These are phyloP conservation scores for Thalassophryne amazonica DNA, from an alignment of 2,797 vertebrate genomes.

Conservation along the genomic window DNA sequence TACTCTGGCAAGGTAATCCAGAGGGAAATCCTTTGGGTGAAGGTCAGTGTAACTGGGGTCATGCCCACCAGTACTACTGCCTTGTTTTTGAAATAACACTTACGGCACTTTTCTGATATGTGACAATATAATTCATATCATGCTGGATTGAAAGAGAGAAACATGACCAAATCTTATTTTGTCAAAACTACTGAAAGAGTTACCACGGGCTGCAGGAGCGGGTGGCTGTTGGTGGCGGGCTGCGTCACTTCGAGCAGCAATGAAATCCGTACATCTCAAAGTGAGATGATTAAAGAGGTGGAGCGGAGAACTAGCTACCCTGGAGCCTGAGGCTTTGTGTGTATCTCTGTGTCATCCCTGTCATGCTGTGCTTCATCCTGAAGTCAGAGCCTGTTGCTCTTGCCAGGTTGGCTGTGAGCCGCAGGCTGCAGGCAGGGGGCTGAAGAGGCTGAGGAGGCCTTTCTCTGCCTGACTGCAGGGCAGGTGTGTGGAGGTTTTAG, in stretches of 20 bases:
- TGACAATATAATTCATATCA: not conserved
- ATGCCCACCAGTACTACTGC: too few relatives aligned
- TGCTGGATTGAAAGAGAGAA: slow-evolving; percentile 1
- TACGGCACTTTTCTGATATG: too few relatives aligned
- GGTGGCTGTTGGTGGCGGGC: not conserved
- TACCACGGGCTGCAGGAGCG: slow-evolving; percentile 5
- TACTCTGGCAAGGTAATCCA: too few relatives aligned
- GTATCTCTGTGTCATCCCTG: slow-evolving; percentile 57
- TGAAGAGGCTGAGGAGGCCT: too few relatives aligned
- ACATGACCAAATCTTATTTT: not conserved
- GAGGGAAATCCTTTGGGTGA: too few relatives aligned
- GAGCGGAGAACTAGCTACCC: slow-evolving; percentile 20
- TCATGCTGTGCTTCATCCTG: slow-evolving; percentile 58
- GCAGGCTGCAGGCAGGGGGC: slow-evolving; percentile 20
- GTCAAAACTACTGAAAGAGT: slow-evolving; percentile 10
- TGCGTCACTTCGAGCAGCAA: slow-evolving; percentile 6
- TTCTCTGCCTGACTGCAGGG: slow-evolving; percentile 49
- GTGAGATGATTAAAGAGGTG: slow-evolving; percentile 41
- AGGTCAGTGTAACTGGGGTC: too few relatives aligned
- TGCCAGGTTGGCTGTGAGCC: slow-evolving; percentile 64
- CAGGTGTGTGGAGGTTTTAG: slow-evolving; percentile 61
- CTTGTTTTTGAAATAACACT: too few relatives aligned
- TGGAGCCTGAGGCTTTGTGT: slow-evolving; percentile 40
- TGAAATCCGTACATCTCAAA: slow-evolving; percentile 17
- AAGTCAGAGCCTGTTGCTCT: slow-evolving; percentile 57